Evolutionary conservation across 2,113 vertebrate genomes (phyloP), one percentile per base, ranked within the genome.

Genomic region (Cinclus cinclus): DNA sequence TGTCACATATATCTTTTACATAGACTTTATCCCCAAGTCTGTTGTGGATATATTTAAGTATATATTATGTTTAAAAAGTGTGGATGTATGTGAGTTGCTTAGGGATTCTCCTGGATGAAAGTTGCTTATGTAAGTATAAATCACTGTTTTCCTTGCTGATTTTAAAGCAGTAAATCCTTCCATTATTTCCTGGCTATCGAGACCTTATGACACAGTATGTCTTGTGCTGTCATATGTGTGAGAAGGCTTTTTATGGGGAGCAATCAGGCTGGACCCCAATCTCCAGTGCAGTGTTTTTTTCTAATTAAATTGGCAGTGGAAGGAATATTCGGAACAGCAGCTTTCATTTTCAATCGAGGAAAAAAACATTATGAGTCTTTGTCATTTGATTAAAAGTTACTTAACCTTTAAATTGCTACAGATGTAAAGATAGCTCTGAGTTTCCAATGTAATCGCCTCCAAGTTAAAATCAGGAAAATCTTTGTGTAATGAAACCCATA

Each of bases 401-500:
- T 98, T 98, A 98, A 96, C 95, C 97, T 98, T 97, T 97, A 95
- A 89, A 97, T 98, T 97, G 95, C 97, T 97, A 95, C 93, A 95
- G 95, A 95, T 96, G 93, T 97, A 98, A 98, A 98, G 97, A 97
- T 96, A 91, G 85, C 94, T 96, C 95, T 92, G 95, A 98, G 97
- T 98, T 98, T 98, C 95, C 95, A 96, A 92, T 94, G 96, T 98
- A 98, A 98, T 98, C 97, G 87, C 97, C 96, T 98, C 92, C 94
- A 97, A 98, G 96, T 98, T 98, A 97, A 97, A 98, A 97, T 98
- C 97, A 87, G 95, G 97, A 98, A 98, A 98, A 94, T 98, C 97
- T 98, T 98, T 94, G 95, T 95, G 94, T 98, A 98, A 98, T 98
- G 97, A 98, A 98, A 98, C 94, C 97, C 97, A 97, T 98, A 98